Evolutionary conservation across 2,113 vertebrate species (phyloP), one percentile per base, ranked within the genome.

Genomic region (Apteryx mantelli): DNA sequence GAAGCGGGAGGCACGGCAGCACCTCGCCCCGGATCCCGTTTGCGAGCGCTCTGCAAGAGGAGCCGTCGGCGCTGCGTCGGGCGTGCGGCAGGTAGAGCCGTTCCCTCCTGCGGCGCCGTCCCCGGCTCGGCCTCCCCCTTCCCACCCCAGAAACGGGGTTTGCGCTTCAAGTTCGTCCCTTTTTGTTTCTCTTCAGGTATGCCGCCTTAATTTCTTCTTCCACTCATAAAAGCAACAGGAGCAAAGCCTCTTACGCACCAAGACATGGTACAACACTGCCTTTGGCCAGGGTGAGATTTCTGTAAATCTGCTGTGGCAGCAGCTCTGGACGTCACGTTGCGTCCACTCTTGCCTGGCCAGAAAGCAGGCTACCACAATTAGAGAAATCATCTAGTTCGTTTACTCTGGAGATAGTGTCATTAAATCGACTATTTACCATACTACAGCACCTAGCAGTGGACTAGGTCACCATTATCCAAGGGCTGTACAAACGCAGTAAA

Each of bases 291-390:
- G 2, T 25, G 50, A 53, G 60, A 5, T 21, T 75, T 30, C 63
- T 32, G 46, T 15, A 19, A 28, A 46, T 34, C 32, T 11, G 8
- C 6, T 0, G 0, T 1, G 40, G 15, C 10, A 1, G 5, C 38
- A n/a, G 17, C 63, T 25, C 64, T 70, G 3, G 4, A 17, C 34
- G 70, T 12, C 26, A 9, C 7, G 0, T 6, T 24, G 18, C 24
- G 82, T 66, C 89, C 8, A 1, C 40, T 64, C 58, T 17, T 5
- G 71, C 8, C 26, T 74, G 55, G 52, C 18, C 21, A 34, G 46
- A 40, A 64, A 87, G 15, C 4, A 30, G 70, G 24, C 55, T 28
- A 20, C 8, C 8, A 36, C 60, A 44, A 12, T 53, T 44, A 36
- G 56, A 6, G 16, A 80, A 24, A 32, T 82, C 21, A n/a, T 16